Conservation (phyloP, 1,140 invertebrate species). For the Octopus bimaculoides region DNA sequence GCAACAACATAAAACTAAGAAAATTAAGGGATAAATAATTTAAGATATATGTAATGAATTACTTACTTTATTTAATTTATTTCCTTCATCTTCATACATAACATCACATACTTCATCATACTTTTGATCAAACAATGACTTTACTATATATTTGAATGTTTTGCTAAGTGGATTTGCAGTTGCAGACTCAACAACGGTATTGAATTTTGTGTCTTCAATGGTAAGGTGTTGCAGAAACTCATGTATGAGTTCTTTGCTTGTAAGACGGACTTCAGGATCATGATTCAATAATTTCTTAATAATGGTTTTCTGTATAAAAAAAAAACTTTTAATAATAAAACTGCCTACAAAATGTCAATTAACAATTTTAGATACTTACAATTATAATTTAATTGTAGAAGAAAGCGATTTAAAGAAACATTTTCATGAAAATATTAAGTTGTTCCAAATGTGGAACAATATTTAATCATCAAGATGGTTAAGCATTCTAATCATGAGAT, state of each 20-base stretch:
- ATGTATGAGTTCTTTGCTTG: slow-evolving; percentile 76
- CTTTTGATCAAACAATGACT: slow-evolving; percentile 64
- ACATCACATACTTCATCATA: slow-evolving; percentile 69
- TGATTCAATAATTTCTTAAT: slow-evolving; percentile 80
- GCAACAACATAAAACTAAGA: too few relatives aligned
- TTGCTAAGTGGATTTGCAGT: slow-evolving; percentile 78
- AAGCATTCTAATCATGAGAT: not conserved
- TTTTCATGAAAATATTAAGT: not conserved
- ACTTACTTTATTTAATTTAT: slow-evolving; percentile 40
- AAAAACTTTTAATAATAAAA: slow-evolving; percentile 2
- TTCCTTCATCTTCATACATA: slow-evolving; percentile 71
- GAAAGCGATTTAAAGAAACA: not conserved
- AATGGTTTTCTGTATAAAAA: slow-evolving; percentile 50
- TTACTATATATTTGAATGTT: slow-evolving; percentile 75
- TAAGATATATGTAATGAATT: too few relatives aligned
- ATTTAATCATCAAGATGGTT: not conserved
- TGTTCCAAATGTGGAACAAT: not conserved
- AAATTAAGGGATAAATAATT: too few relatives aligned
- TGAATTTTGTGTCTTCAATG: slow-evolving; percentile 76
- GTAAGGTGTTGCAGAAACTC: slow-evolving; percentile 74
- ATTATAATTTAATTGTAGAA: not conserved
- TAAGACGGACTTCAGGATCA: slow-evolving; percentile 76
- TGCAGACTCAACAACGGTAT: slow-evolving; percentile 74
- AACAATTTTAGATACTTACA: not conserved
- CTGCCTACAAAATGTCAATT: not conserved